Evolutionary conservation across 2,797 vertebrate genomes (phyloP), one percentile per base, ranked within the genome.

Genomic region (Propithecus perrieri): DNA sequence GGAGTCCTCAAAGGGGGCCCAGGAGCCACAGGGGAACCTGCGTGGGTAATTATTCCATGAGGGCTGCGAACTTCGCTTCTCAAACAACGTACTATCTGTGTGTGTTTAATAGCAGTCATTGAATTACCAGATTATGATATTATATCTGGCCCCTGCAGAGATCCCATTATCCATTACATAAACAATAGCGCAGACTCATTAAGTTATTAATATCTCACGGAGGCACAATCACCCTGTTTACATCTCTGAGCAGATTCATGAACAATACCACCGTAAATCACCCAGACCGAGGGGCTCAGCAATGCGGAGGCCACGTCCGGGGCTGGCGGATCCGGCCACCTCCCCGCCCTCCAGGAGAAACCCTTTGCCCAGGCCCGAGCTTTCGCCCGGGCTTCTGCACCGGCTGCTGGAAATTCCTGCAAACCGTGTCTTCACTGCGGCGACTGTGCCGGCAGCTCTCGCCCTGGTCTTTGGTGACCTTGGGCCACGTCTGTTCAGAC

Each of bases 111-210:
- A 85, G 84, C 75, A 46, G 89, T 33, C 89, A 4, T 43, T 18
- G 94, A 92, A 61, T 95, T 59, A 89, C 88, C 95, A 79, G 85
- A 79, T 79, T 71, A 74, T 48, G 72, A 75, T 86, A 71, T 83
- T 71, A 5, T 80, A 41, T 85, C 91, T 48, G 91, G 92, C 91
- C 96, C 96, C 95, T 84, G 92, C 63, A 69, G 97, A 92, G 96
- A 92, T 55, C 75, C 61, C 85, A 94, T 97, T 91, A 97, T 67
- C 96, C 83, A 35, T 92, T 90, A 76, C 95, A 90, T 91, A 97
- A 96, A 97, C 96, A 96, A 94, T 75, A 83, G 75, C 84, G 84
- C 41, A 63, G 94, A 92, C 95, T 94, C 96, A 94, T 97, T 95
- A 94, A 89, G 96, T 94, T 95, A 96, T 96, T 92, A 97, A 93